Percentiles rank a stretch among this genome's conserved stretches.
Conservation (phyloP, 1,140 invertebrate genomes). For the Drosophila setifemur region DNA sequence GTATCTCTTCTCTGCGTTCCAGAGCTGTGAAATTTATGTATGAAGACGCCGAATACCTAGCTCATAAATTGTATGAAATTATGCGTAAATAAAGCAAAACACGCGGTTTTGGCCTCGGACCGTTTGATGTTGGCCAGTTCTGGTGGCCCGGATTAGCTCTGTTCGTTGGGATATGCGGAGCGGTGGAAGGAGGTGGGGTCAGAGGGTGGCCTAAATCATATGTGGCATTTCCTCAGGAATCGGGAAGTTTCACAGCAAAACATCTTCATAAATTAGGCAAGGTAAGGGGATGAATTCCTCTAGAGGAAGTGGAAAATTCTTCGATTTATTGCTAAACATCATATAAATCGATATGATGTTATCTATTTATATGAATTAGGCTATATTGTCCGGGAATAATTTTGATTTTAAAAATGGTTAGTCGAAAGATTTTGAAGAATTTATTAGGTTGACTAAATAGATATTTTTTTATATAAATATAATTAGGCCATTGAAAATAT, state of each 20-base stretch:
- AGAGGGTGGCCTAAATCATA: conserved; percentile 24
- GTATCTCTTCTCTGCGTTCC: background rate
- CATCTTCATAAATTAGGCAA: background rate
- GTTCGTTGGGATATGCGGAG: background rate
- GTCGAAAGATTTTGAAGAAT: no score
- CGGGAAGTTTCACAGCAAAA: background rate
- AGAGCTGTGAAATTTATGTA: conserved; percentile 45
- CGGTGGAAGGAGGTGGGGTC: background rate
- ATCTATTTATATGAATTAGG: no score
- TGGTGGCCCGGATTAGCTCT: conserved; percentile 5
- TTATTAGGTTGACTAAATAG: no score
- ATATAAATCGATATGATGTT: no score
- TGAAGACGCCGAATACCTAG: conserved; percentile 15
- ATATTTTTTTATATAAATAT: no score
- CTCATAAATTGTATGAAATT: conserved; percentile 59
- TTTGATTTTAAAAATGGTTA: no score
- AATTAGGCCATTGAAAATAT: no score
- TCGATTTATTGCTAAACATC: no score
- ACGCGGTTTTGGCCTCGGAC: background rate
- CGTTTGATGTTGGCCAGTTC: conserved; percentile 59
- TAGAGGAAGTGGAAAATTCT: background rate
- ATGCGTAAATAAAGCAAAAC: conserved; percentile 55
- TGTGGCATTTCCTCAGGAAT: conserved; percentile 35
- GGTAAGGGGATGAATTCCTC: background rate
- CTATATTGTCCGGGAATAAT: no score